Conservation (phyloP, 1,140 invertebrate species). For the Cydia pomonella region DNA sequence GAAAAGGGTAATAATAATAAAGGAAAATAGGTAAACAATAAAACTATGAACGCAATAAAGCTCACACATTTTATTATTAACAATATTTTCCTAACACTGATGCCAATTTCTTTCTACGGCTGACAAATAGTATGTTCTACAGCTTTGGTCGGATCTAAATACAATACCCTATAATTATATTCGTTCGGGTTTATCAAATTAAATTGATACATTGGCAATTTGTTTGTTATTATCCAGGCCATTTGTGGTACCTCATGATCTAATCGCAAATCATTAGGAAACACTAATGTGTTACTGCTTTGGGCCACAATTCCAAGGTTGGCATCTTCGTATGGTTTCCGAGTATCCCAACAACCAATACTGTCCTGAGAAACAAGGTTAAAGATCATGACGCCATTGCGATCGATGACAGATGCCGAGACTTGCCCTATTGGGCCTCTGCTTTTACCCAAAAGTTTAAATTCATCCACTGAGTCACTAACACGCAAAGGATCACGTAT, state of each 20-base stretch:
- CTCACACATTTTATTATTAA: background rate
- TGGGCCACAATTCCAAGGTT: constrained; percentile 84
- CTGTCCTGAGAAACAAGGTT: constrained; percentile 88
- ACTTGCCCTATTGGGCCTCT: constrained; percentile 85
- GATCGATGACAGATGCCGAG: constrained; percentile 86
- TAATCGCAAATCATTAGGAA: constrained; percentile 89
- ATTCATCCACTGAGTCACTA: constrained; percentile 81
- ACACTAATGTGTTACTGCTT: constrained; percentile 84
- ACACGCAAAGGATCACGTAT: constrained; percentile 83
- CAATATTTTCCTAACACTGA: background rate
- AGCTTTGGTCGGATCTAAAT: constrained; percentile 82
- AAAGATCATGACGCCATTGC: constrained; percentile 89
- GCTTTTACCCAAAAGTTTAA: constrained; percentile 84
- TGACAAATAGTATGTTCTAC: constrained; percentile 84
- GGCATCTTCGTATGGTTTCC: constrained; percentile 84
- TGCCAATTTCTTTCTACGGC: background rate
- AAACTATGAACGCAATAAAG: background rate
- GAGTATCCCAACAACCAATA: constrained; percentile 90
- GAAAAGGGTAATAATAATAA: background rate
- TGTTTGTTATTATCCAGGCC: constrained; percentile 89
- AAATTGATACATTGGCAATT: constrained; percentile 88
- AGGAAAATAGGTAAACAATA: background rate
- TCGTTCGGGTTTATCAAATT: constrained; percentile 84
- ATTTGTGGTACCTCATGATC: constrained; percentile 86
- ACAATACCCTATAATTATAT: constrained; percentile 87